phyloP scores from a whole-genome alignment of 2,888 invertebrate genomes.

The Orthonevra nobilis region DNA sequence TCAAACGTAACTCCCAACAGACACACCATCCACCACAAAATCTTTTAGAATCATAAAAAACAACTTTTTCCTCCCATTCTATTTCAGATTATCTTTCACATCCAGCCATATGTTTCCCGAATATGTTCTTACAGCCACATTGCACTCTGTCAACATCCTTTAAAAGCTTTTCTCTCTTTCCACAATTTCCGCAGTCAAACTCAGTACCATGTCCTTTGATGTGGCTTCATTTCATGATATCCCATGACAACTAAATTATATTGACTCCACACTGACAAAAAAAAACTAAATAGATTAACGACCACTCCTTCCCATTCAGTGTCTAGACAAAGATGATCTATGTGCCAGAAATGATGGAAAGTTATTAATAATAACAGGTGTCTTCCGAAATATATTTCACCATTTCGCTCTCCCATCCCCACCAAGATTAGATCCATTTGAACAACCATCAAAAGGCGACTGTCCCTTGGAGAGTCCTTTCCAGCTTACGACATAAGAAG shows the following conservation, averaged over 20 bases:
- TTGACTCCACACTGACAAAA: slow-evolving; percentile 51
- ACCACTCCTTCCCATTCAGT: slow-evolving; percentile 16
- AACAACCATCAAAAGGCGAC: slow-evolving; percentile 20
- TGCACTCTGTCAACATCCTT: slow-evolving; percentile 49
- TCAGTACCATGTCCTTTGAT: slow-evolving; percentile 41
- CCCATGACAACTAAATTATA: slow-evolving; percentile 66
- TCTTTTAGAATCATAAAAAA: slow-evolving; percentile 26
- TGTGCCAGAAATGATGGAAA: slow-evolving; percentile 44
- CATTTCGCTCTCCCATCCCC: not conserved
- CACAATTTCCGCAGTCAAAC: not conserved
- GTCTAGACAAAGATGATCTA: slow-evolving; percentile 65
- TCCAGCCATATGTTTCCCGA: not conserved
- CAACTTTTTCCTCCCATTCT: slow-evolving; percentile 10
- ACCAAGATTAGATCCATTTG: not conserved
- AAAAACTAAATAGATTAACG: slow-evolving; percentile 1
- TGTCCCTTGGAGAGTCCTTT: slow-evolving; percentile 10
- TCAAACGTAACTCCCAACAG: too few species aligned
- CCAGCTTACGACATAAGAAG: slow-evolving; percentile 19
- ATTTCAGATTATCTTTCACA: slow-evolving; percentile 14
- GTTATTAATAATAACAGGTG: slow-evolving; percentile 52
- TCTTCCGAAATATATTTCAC: not conserved
- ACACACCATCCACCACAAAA: slow-evolving; percentile 15
- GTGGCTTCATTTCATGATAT: slow-evolving; percentile 61
- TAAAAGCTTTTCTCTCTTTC: slow-evolving; percentile 53
- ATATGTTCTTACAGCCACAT: not conserved